These are phyloP conservation scores for Melanostigma gelatinosum DNA, from an alignment of 2,113 vertebrate species.

Conservation along the genomic window DNA sequence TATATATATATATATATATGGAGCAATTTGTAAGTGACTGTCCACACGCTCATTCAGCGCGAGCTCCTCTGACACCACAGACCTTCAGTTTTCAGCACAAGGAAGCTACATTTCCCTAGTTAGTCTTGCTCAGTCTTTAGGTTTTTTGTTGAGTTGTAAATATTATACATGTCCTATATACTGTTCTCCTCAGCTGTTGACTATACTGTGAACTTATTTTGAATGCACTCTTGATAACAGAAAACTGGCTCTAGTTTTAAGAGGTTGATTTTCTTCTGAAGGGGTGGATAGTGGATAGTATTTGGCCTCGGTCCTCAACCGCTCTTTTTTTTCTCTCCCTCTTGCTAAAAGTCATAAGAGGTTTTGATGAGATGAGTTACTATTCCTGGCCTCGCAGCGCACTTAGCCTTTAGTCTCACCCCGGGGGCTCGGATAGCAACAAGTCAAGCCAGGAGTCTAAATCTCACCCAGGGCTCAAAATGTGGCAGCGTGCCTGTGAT, in stretches of 20 bases:
- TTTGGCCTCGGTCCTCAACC: constrained; percentile 39
- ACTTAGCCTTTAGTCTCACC: constrained; percentile 35
- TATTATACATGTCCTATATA: constrained; percentile 49
- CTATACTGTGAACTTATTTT: constrained; percentile 80
- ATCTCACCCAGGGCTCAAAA: constrained; percentile 37
- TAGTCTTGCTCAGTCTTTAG: constrained; percentile 41
- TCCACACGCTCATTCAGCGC: constrained; percentile 47
- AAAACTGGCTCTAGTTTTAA: constrained; percentile 29
- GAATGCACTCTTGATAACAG: constrained; percentile 71
- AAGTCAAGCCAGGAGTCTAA: constrained; percentile 36
- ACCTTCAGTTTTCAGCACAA: constrained; percentile 65
- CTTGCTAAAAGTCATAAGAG: constrained; percentile 51
- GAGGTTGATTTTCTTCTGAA: constrained; percentile 35
- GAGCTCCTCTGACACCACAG: constrained; percentile 37
- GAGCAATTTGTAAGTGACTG: constrained; percentile 66
- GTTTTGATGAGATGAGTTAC: constrained; percentile 41
- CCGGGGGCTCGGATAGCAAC: not conserved
- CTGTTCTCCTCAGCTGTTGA: constrained; percentile 55
- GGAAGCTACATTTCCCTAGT: constrained; percentile 60
- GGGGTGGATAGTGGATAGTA: constrained; percentile 6
- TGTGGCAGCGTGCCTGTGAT: constrained; percentile 44
- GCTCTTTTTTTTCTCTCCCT: constrained; percentile 11
- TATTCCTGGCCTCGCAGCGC: constrained; percentile 43
- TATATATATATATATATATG: constrained; percentile 61
- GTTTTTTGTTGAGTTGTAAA: constrained; percentile 41